Evolutionary conservation across 2,888 invertebrate species (phyloP), one percentile per base, ranked within the genome.

Genomic region (Eupeodes luniger): DNA sequence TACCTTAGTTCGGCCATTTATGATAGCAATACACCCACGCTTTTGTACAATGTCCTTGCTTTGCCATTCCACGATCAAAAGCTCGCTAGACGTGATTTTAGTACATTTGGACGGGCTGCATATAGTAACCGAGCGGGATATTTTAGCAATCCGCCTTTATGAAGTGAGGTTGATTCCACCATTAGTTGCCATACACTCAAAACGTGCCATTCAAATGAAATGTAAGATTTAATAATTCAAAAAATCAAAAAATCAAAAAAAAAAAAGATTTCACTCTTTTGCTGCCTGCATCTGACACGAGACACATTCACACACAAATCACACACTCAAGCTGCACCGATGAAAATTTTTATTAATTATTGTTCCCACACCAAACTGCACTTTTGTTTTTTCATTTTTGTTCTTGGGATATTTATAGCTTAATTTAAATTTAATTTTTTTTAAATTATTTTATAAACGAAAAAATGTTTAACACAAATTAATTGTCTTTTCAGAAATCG

Each of bases 1-100:
- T 89, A 89, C 85, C 85, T 89, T 82, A 85, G 89, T 84, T 84
- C 89, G 89, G 85, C 85, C 81, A 82, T 79, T 67, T 89, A 82
- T 78, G 95, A 96, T 77, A 83, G 88, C 92, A 95, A 96, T 66
- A 81, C 90, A 95, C 97, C 97, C 81, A 96, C 97, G 90, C 95
- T 97, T 91, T 97, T 97, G 97, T 98, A 97, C 95, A 98, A 97
- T 89, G 96, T 98, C 92, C 96, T 98, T 94, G 98, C 98, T 91
- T 95, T 98, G 92, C 98, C 98, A 91, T 98, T 98, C 94, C 97
- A 98, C 92, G 98, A 98, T 95, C 98, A 98, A 95, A 98, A 97
- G 94, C 96, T 98, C 92, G 98, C 97, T 91, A 95, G 97, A 92
- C 95, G 98, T 90, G 97, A 98, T 94, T 94, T 95, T 91, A 94